These are phyloP conservation scores for Musca vetustissima DNA, from an alignment of 1,140 invertebrate genomes.

Conservation along the genomic window DNA sequence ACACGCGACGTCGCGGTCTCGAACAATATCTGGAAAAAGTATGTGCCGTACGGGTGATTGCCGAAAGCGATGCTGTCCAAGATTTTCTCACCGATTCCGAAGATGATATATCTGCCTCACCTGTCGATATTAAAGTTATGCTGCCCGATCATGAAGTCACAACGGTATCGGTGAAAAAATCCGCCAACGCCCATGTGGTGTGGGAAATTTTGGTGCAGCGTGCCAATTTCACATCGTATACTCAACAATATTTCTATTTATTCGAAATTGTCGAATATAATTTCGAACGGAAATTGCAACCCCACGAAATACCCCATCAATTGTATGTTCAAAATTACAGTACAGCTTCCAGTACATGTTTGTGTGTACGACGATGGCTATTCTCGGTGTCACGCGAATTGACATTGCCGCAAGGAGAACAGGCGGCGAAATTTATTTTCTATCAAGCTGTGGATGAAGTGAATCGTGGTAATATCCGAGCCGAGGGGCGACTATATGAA, in stretches of 20 bases:
- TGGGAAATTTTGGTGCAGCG: conserved; percentile 87
- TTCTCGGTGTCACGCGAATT: conserved; percentile 80
- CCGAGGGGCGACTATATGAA: conserved; percentile 89
- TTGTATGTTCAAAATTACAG: conserved; percentile 99
- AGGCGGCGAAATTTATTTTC: conserved; percentile 76
- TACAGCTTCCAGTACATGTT: conserved; percentile 94
- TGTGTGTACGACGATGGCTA: conserved; percentile 92
- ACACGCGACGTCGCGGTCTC: conserved; percentile 86
- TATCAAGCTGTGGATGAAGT: conserved; percentile 92
- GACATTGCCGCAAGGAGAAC: conserved; percentile 63
- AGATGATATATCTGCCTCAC: conserved; percentile 79
- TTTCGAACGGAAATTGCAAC: conserved; percentile 92
- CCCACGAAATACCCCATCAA: conserved; percentile 94
- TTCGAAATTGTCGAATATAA: conserved; percentile 98
- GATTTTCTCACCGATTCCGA: conserved; percentile 94
- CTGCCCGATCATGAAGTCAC: conserved; percentile 85
- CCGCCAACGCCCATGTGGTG: conserved; percentile 87
- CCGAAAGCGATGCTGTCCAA: conserved; percentile 95
- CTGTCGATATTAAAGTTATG: conserved; percentile 91
- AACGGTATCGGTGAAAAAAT: conserved; percentile 88
- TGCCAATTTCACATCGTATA: conserved; percentile 77
- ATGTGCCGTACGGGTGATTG: conserved; percentile 95
- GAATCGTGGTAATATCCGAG: conserved; percentile 86
- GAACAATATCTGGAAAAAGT: conserved; percentile 99
- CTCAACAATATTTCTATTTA: conserved; percentile 90